Evolutionary conservation across 2,113 vertebrate genomes (phyloP).

Genomic region (Grallaria varia): DNA sequence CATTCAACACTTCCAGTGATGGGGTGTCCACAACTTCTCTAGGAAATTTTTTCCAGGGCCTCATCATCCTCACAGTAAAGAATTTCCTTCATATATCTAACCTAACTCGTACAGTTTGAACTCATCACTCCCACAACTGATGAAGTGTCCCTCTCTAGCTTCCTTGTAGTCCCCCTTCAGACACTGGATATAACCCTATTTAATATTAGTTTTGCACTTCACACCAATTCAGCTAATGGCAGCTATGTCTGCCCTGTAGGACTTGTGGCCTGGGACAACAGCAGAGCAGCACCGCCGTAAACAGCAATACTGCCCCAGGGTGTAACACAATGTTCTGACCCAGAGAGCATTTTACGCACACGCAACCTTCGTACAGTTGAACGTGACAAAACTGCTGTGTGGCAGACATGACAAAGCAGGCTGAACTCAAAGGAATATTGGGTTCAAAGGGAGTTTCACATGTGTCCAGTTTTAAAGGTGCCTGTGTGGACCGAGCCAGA

Average conservation of each 20-base stretch:
- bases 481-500: neutral
- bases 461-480: neutral
- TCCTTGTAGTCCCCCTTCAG: neutral
- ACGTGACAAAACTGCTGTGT: neutral
- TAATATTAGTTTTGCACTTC: neutral
- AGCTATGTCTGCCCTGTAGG: fast-evolving
- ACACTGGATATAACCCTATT: neutral
- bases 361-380: neutral
- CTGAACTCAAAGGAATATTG: neutral
- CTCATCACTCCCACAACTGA: neutral
- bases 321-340: neutral
- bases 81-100: neutral
- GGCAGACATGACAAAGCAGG: neutral
- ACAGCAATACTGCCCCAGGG: fast-evolving
- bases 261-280: neutral
- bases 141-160: neutral
- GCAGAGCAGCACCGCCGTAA: neutral
- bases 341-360: neutral
- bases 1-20: neutral
- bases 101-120: neutral
- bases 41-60: neutral
- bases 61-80: neutral
- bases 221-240: neutral
- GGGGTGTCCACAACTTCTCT: neutral
- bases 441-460: neutral